Evolutionary conservation across 2,797 vertebrate genomes (phyloP).

Genomic region (Micromesistius poutassou): DNA sequence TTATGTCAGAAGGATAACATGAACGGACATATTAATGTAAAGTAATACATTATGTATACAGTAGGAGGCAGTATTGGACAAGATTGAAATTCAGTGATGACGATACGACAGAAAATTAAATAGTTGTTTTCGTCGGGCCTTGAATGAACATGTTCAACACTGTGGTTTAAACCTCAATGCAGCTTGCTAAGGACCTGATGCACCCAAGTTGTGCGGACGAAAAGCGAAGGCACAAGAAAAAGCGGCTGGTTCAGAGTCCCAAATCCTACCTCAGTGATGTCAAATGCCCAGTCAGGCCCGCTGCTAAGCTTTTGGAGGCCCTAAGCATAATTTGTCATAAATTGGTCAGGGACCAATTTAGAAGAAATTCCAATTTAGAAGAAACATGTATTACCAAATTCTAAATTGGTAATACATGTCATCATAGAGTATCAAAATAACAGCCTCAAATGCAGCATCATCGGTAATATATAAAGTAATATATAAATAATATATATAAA

Average conservation of each 20-base stretch:
- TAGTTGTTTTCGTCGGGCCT: neutral
- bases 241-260: constrained; percentile 69
- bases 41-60: neutral
- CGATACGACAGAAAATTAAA: neutral
- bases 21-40: constrained; percentile 35
- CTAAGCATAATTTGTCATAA: too few species aligned
- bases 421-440: too few species aligned
- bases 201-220: constrained; percentile 50
- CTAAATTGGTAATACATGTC: too few species aligned
- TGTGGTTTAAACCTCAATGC: neutral
- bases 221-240: constrained; percentile 69
- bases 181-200: constrained; percentile 62
- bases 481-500: too few species aligned
- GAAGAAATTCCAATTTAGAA: too few species aligned
- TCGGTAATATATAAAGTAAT: too few species aligned
- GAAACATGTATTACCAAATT: too few species aligned
- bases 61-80: neutral
- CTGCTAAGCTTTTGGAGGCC: too few species aligned
- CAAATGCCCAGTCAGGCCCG: constrained; percentile 67
- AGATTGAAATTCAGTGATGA: neutral
- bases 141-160: neutral
- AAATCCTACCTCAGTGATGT: constrained; percentile 78
- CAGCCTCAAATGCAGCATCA: too few species aligned
- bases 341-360: too few species aligned
- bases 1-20: constrained; percentile 39